Evolutionary conservation across 2,113 vertebrate genomes (phyloP), one percentile per base, ranked within the genome.

Genomic region (Macheiramphus alcinus): DNA sequence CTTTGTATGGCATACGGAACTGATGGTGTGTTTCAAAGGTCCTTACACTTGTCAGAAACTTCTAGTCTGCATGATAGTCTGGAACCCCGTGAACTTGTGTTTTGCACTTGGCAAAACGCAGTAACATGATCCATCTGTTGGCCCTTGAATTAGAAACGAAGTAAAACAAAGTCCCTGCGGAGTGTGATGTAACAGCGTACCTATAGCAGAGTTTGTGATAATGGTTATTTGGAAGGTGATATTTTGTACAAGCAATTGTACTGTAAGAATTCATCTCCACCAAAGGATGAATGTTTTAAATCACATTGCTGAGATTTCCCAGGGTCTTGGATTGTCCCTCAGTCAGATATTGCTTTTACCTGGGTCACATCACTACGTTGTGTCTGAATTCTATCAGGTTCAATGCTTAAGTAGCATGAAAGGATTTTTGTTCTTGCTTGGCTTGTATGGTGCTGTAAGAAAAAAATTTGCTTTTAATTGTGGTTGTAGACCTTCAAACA

Each of bases 31-130:
- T 92, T 93, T 92, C 93, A 59, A 14, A 91, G 85, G 74, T 92
- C 81, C 92, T 96, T 50, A 79, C 67, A 48, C 95, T 96, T 95
- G 89, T 89, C 89, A 96, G 70, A 75, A 93, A 13, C 70, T 84
- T 80, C 47, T 17, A 13, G n/a, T 87, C 84, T 85, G 56, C 52
- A 3, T 7, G 56, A 8, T 47, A 75, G 75, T 67, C 88, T 97
- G 95, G 76, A 92, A 61, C 68, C 34, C 1, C 1, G 43, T 15
- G 83, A 32, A 76, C 25, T 23, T 3, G 21, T 66, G 62, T 17
- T 80, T 91, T 38, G 55, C 78, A 68, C 86, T 62, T 80, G 6
- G 55, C 79, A 55, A 16, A 66, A 59, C 0, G 0, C 88, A 74
- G 67, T 38, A 32, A 65, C 70, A 4, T 0, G 2, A 84, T 73